Percentiles rank a stretch among this genome's conserved stretches.
These are phyloP conservation scores for Pharmacophagus antenor DNA, from an alignment of 2,888 invertebrate genomes.

Conservation along the genomic window DNA sequence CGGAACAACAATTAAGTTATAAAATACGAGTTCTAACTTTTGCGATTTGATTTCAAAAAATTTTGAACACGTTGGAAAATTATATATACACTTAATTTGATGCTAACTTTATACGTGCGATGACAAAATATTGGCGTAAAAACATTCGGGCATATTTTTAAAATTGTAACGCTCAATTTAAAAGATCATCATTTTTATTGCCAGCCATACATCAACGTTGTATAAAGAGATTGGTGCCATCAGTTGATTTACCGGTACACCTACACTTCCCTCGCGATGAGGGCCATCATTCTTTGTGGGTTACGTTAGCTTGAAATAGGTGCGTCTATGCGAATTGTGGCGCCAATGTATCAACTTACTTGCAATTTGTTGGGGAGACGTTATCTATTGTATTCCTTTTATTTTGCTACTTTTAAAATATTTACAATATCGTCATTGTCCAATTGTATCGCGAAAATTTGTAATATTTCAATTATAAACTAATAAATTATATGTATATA, in stretches of 20 bases:
- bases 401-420: not conserved
- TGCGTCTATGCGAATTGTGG: conserved; percentile 30
- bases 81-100: not conserved
- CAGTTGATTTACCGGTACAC: conserved; percentile 45
- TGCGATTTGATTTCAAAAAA: no score
- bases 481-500: no score
- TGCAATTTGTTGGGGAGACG: conserved; percentile 8
- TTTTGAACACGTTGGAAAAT: no score
- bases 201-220: conserved; percentile 46
- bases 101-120: not conserved
- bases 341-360: conserved; percentile 31
- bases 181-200: conserved; percentile 27
- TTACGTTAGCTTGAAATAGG: conserved; percentile 17
- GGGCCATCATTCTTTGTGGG: conserved; percentile 35
- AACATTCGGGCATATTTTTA: not conserved
- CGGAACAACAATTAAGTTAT: no score
- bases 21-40: no score
- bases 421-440: not conserved
- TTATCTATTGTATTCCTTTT: conserved; percentile 1
- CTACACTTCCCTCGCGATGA: conserved; percentile 40
- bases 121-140: not conserved
- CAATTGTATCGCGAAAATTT: not conserved
- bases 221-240: conserved; percentile 48
- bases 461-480: no score
- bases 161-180: conserved; percentile 23